Evolutionary conservation across 2,888 invertebrate species (phyloP), one percentile per base, ranked within the genome.

Genomic region (Cosmia pyralina): DNA sequence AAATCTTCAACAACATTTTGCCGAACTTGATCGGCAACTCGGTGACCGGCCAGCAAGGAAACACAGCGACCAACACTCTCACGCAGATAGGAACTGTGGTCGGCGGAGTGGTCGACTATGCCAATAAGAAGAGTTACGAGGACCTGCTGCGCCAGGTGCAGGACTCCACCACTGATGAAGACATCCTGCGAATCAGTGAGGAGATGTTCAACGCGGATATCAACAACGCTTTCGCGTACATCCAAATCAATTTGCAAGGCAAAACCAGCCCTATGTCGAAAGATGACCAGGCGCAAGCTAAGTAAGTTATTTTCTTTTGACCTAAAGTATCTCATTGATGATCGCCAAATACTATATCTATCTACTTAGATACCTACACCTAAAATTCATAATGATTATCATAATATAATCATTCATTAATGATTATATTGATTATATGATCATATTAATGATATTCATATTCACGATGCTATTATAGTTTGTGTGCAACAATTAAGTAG

Each of bases 161-260:
- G 80, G 96, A 96, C 70, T 88, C 96, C 0, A 97, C 97, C 64
- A 97, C 97, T 1, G 97, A 98, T 80, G 97, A 97, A 75, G 97
- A 98, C 88, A 93, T 98, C 64, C 96, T 97, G 73, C 96, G 97
- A 65, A 94, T 98, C 80, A 97, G 98, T 34, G 98, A 98, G 90
- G 97, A 97, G 77, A 96, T 98, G 86, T 97, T 98, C 88, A 97
- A 96, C 80, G 97, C 97, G 86, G 98, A 98, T 89, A 93, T 95
- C 41, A 98, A 98, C 92, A 98, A 98, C 90, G 98, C 98, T n/a
- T 96, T 97, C 67, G 97, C 94, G 88, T 97, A 97, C 87, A 97
- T 98, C 62, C 97, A 96, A 50, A 93, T 98, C 50, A 98, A 98
- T 92, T 93, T 97, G 79, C 98, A 98, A 94, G 98, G 97, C 77